Conservation (phyloP, 1,140 invertebrate species). For the Drosophila littoralis region DNA sequence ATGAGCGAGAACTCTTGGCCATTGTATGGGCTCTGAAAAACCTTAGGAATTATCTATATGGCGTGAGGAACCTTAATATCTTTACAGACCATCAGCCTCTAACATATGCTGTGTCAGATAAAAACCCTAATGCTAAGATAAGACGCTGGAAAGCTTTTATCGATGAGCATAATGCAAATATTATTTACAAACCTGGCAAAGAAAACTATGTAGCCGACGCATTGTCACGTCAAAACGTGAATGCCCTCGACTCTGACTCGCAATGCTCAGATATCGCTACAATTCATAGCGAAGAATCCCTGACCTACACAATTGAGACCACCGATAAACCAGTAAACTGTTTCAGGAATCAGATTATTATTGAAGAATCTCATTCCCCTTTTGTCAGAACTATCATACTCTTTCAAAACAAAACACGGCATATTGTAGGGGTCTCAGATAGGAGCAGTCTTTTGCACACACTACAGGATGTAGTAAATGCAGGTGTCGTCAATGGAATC, state of each 20-base stretch:
- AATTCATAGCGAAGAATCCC: no score
- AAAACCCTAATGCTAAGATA: no score
- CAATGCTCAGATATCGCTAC: neutral
- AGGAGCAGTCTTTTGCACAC: neutral
- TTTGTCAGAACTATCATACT: neutral
- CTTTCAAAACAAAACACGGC: slow-evolving; percentile 17
- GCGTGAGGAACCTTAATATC: slow-evolving; percentile 8
- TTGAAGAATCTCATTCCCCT: slow-evolving; percentile 20
- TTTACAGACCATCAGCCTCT: slow-evolving; percentile 27
- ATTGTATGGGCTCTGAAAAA: no score
- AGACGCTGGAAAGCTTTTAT: slow-evolving; percentile 26
- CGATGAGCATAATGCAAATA: slow-evolving; percentile 31
- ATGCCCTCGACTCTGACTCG: neutral
- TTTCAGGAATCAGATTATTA: slow-evolving; percentile 34
- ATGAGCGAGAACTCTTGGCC: no score
- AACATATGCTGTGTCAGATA: no score
- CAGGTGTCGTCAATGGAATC: slow-evolving; percentile 10
- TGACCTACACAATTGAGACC: slow-evolving; percentile 4
- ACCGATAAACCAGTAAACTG: slow-evolving; percentile 31
- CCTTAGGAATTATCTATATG: slow-evolving; percentile 18
- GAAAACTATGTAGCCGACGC: slow-evolving; percentile 26
- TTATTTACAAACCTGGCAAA: slow-evolving; percentile 37
- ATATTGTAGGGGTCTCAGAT: slow-evolving; percentile 6
- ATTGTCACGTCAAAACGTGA: slow-evolving; percentile 19
- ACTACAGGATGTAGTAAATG: neutral